Percentiles rank a stretch among this genome's conserved stretches.
Evolutionary conservation across 2,888 invertebrate species (phyloP).

Genomic region (Scotopteryx bipunctaria): DNA sequence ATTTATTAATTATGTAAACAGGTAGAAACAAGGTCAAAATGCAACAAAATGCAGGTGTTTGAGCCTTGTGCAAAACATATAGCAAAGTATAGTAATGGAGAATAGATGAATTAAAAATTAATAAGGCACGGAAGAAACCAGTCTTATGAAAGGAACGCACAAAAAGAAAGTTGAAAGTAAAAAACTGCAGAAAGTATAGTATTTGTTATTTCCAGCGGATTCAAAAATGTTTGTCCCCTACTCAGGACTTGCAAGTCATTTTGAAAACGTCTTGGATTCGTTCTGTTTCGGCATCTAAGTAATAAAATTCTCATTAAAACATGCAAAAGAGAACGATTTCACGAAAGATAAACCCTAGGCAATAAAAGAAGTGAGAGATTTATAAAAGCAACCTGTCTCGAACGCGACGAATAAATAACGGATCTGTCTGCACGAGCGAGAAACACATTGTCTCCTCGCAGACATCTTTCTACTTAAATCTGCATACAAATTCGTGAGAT

Average conservation of each 20-base stretch:
- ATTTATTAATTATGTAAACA: no score
- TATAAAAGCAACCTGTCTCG: conserved; percentile 52
- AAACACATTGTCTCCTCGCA: conserved; percentile 67
- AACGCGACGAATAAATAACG: conserved; percentile 63
- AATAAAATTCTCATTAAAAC: conserved; percentile 36
- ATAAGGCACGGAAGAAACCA: no score
- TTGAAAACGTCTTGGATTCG: background rate
- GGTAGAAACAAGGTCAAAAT: no score
- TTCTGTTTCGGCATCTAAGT: conserved; percentile 6
- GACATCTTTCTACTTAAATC: conserved; percentile 75
- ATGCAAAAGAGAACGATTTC: conserved; percentile 41
- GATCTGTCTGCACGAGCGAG: conserved; percentile 67
- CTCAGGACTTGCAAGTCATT: no score
- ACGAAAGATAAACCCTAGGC: conserved; percentile 43
- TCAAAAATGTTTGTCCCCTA: no score
- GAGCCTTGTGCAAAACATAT: background rate
- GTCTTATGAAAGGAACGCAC: no score
- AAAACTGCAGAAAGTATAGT: no score
- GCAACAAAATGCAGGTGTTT: no score
- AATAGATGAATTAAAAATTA: no score
- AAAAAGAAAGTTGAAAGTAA: no score
- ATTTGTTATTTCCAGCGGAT: no score
- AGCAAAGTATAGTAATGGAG: no score
- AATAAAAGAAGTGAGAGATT: conserved; percentile 47
- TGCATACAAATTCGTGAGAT: conserved; percentile 78